Base-by-base conservation (phyloP, 2,113 vertebrate genomes). In the Menidia beryllina region DNA sequence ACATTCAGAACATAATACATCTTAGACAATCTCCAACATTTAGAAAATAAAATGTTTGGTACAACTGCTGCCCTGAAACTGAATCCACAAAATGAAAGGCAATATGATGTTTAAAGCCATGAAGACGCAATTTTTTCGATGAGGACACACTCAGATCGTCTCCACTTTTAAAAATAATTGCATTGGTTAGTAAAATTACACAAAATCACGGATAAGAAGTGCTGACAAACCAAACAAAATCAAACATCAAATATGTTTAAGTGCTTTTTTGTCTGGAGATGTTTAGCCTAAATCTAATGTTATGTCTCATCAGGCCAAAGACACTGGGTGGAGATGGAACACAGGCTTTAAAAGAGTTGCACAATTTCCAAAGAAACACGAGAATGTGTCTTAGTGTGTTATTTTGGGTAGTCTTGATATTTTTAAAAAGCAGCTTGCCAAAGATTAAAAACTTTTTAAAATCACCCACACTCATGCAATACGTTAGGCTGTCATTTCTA, bases 251-350 rank as follows among this genome's bases (percentile, higher is more conserved):
- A 71, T 68, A 25, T 56, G 26, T 75, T 80, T 67, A 80, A 84
- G 69, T 52, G 55, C 45, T 79, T 81, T 75, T 53, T 72, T 77
- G 76, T 90, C 82, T 85, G 70, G 59, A 88, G 86, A 81, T 84
- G 49, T 77, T 71, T 34, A 67, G 80, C 84, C 74, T 75, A 69
- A 62, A 65, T 69, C 48, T 60, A 58, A 70, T 51, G 56, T 60
- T 36, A 52, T 51, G 25, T 53, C 75, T 79, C 51, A 70, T 39
- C 53, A 36, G 67, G 38, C 63, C 14, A 66, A 67, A 77, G 56
- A 72, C 55, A 51, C 55, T 78, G 86, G 86, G 86, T 79, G 84
- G 84, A 75, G 81, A 84, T 82, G 64, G 30, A 84, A 77, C 67
- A 54, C 55, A 76, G 69, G 19, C 54, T 55, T 78, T 19, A 47